phyloP scores from a whole-genome alignment of 53 echinoderm and acorn worm genomes.

The Crossaster papposus region DNA sequence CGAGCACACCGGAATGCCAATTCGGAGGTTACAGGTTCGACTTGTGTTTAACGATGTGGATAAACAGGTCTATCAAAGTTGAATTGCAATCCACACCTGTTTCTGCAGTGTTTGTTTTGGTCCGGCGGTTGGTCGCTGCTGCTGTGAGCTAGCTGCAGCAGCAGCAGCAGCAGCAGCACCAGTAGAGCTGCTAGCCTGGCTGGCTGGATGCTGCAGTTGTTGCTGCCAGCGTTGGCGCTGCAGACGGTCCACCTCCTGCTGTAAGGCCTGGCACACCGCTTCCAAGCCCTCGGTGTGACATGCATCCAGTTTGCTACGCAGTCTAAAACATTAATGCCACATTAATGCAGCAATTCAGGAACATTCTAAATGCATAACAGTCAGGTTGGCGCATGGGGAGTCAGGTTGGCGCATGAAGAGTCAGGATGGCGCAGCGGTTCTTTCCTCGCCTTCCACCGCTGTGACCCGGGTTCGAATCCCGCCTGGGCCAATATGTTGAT shows the following conservation, averaged over 20 bases:
- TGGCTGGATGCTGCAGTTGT: conserved; percentile 69
- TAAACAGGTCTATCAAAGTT: neutral
- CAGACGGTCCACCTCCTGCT: conserved; percentile 78
- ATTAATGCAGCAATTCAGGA: neutral
- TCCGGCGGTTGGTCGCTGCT: neutral
- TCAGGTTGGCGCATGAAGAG: too few relatives aligned
- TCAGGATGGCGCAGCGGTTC: too few relatives aligned
- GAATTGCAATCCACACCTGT: neutral
- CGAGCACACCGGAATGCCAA: too few relatives aligned
- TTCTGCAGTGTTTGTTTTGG: neutral
- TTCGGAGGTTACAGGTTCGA: too few relatives aligned
- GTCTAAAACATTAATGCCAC: conserved; percentile 27
- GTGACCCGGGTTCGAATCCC: too few relatives aligned
- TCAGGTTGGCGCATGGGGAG: too few relatives aligned
- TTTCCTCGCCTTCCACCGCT: too few relatives aligned
- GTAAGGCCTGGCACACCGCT: conserved; percentile 85
- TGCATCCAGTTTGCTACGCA: conserved; percentile 81
- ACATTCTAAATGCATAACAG: too few relatives aligned
- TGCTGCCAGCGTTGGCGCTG: conserved; percentile 90
- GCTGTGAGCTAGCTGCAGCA: neutral
- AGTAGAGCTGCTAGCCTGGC: neutral
- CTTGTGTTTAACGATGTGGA: too few relatives aligned
- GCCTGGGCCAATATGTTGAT: too few relatives aligned
- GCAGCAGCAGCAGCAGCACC: neutral
- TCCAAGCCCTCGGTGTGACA: conserved; percentile 86